Evolutionary conservation across 2,797 vertebrate genomes (phyloP), one percentile per base, ranked within the genome.

Genomic region (Tapirus indicus): DNA sequence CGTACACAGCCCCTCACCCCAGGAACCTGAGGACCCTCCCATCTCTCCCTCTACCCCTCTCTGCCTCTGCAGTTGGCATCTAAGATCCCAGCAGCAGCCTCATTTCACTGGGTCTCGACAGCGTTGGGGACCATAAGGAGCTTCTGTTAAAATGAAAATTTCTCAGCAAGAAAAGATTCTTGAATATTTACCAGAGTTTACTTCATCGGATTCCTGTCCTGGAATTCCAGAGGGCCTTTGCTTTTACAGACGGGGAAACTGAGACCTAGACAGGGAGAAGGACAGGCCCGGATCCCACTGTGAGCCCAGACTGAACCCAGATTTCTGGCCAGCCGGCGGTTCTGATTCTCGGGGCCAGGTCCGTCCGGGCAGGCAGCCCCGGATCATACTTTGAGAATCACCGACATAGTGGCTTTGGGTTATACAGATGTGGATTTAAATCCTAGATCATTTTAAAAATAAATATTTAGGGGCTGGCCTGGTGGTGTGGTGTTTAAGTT

Each of bases 121-220:
- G 56, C 68, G 86, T 92, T 72, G 41, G 80, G n/a, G 56, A 47
- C 90, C 38, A 60, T 6, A 56, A 84, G 84, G 91, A 91, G 47
- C 44, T 86, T 92, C 85, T 84, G 83, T 68, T 47, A 84, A 92
- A 86, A 92, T 79, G 49, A 83, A 93, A 29, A 95, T 82, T 58
- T 85, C 86, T 88, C 88, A 86, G 72, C 27, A 20, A 74, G 86
- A 75, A 94, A 77, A 84, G 41, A 49, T 78, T 87, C 44, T 79
- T 88, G 64, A 29, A 38, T 78, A 91, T 92, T 92, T 95, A 56
- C 79, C 75, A 69, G 80, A 77, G 58, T 21, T 49, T 35, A 18
- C 6, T 35, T 94, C 44, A 89, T 47, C 85, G 86, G 71, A 54
- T 82, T 93, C 41, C 25, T 54, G 72, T 41, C 18, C 44, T 38